Percentiles rank a stretch among this genome's conserved stretches.
Conservation (phyloP, 2,888 invertebrate species). For the Pachycephus smyrnensis region DNA sequence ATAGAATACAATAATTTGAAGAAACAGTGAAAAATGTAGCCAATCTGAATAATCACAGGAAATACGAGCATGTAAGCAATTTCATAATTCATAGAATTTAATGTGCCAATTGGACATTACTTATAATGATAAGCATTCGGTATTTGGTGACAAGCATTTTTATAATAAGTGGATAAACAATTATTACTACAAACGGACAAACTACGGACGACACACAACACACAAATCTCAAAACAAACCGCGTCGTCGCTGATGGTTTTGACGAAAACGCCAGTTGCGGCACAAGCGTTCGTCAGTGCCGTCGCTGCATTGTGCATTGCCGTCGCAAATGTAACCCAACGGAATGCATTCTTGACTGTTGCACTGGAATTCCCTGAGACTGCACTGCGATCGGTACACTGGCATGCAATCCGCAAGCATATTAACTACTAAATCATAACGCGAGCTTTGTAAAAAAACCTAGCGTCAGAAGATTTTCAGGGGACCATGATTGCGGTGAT, state of each 20-base stretch:
- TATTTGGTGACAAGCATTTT: neutral
- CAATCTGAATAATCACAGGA: neutral
- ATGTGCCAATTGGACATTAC: neutral
- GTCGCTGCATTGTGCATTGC: constrained; percentile 73
- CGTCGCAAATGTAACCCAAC: constrained; percentile 72
- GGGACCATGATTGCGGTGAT: constrained; percentile 4
- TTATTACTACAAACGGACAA: constrained; percentile 16
- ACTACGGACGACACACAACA: constrained; percentile 62
- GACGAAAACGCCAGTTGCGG: constrained; percentile 68
- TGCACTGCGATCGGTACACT: constrained; percentile 63
- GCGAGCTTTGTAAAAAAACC: constrained; percentile 43
- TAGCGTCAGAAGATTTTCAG: constrained; percentile 27
- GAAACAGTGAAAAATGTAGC: neutral
- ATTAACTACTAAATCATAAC: constrained; percentile 63
- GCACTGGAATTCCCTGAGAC: constrained; percentile 70
- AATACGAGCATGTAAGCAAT: neutral
- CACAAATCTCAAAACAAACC: constrained; percentile 64
- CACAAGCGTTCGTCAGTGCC: constrained; percentile 75
- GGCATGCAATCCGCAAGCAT: constrained; percentile 65
- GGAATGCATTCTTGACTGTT: constrained; percentile 74
- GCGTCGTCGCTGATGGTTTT: constrained; percentile 59
- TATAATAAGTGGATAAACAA: neutral
- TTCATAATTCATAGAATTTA: neutral
- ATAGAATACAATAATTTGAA: neutral
- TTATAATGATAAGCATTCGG: neutral